Base-by-base conservation (phyloP, 2,888 invertebrate genomes). In the Rapana venosa region DNA sequence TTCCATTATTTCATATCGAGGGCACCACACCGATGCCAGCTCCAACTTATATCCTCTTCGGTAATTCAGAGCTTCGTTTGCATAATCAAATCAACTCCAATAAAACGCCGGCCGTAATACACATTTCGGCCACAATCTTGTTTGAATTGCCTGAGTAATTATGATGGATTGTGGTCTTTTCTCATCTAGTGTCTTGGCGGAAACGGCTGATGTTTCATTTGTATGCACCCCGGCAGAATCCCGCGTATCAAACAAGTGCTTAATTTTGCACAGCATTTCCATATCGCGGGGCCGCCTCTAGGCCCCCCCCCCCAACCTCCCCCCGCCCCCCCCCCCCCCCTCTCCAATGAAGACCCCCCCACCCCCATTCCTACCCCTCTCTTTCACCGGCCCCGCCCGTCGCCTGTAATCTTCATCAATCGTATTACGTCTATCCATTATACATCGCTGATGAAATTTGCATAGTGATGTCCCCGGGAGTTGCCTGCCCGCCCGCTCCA, bases 81-180 rank as follows among this genome's bases (percentile, higher is more conserved):
- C 92, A 92, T 92, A 92, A 92, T 92, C 90, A 90, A 92, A 92
- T 92, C 90, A 90, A 89, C 89, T 90, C 92, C 89, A 91, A 92
- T 92, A 91, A 92, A 92, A 92, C 90, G 89, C 90, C 87, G 90
- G 84, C 88, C 90, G 91, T 90, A 92, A 92, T 91, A 91, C 92
- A 92, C 91, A 91, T 91, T 92, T 91, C 88, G 90, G 86, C 79
- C 89, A 77, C 90, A 92, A 92, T 91, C 91, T 90, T 91, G 92
- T 92, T 92, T 91, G 91, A 91, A 91, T 90, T 90, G 92, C 88
- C 87, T 70, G 89, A 91, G 92, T 92, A 92, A 92, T 92, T 92
- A 92, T 92, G 92, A 92, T 92, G 89, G 92, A 92, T 92, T 92
- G 91, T 90, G 90, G 90, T 91, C 77, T 92, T 91, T 92, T 91